phyloP scores from a whole-genome alignment of 2,797 vertebrate genomes.

The Staurois parvus region DNA sequence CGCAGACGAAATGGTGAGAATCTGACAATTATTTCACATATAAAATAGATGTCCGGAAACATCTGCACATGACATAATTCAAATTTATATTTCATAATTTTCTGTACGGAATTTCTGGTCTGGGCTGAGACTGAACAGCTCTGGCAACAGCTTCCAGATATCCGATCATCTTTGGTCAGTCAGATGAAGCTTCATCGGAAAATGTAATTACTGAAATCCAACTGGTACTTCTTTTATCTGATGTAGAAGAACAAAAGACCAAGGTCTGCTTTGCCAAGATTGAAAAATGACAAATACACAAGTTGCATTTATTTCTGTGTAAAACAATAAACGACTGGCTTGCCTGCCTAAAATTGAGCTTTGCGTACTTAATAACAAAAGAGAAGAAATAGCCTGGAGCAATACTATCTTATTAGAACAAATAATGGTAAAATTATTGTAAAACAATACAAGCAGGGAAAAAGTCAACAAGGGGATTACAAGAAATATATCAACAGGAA shows the following conservation, averaged over 20 bases:
- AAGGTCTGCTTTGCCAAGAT: constrained; percentile 28
- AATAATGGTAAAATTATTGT: constrained; percentile 3
- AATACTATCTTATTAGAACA: neutral
- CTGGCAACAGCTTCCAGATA: neutral
- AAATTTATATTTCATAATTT: neutral
- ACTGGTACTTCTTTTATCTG: constrained; percentile 46
- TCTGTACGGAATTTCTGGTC: constrained; percentile 8
- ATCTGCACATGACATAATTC: constrained; percentile 21
- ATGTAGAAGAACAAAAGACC: constrained; percentile 35
- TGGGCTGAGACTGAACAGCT: constrained; percentile 23
- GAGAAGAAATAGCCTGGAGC: constrained; percentile 18
- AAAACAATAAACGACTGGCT: constrained; percentile 25
- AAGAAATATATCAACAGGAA: neutral
- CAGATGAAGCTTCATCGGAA: constrained; percentile 29
- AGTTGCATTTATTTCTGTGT: constrained; percentile 10
- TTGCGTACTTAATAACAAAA: constrained; percentile 10
- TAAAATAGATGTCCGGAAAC: constrained; percentile 1
- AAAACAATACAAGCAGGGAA: neutral
- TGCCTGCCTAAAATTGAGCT: neutral
- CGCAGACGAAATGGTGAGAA: neutral
- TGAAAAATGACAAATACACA: constrained; percentile 12
- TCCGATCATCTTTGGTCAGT: constrained; percentile 7
- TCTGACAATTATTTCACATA: neutral
- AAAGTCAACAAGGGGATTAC: neutral
- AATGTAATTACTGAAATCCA: constrained; percentile 25